phyloP scores from a whole-genome alignment of 2,113 vertebrate species.

The Paedocypris sp. region DNA sequence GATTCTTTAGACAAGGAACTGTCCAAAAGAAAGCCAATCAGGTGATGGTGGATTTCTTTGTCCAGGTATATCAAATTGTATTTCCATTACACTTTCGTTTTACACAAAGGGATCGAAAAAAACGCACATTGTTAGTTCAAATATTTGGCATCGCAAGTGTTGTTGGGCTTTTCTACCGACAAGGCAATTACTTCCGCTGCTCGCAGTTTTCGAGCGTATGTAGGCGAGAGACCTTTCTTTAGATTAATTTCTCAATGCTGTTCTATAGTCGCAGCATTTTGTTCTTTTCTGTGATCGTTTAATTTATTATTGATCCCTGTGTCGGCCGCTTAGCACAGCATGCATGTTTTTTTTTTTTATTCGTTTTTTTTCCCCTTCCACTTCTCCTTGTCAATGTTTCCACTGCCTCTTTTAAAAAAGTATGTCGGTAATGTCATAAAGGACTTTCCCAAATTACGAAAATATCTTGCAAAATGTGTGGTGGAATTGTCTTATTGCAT shows the following conservation, averaged over 20 bases:
- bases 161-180: neutral
- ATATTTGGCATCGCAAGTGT: constrained; percentile 8
- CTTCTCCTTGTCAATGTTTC: constrained; percentile 24
- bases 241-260: constrained; percentile 52
- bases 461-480: no score
- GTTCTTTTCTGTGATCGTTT: constrained; percentile 49
- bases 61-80: no score
- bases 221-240: constrained; percentile 41
- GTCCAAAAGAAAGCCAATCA: no score
- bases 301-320: constrained; percentile 57
- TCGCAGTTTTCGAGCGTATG: constrained; percentile 30
- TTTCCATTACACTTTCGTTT: no score
- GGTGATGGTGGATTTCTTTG: no score
- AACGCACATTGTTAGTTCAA: neutral
- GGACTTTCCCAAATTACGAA: no score
- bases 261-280: constrained; percentile 49
- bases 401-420: constrained; percentile 33
- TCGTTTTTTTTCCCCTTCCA: constrained; percentile 19
- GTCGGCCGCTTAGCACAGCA: constrained; percentile 39
- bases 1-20: no score
- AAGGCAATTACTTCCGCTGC: constrained; percentile 34
- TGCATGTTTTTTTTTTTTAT: constrained; percentile 29
- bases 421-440: no score
- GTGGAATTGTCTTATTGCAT: no score
- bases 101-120: neutral